Evolutionary conservation across 2,888 invertebrate species (phyloP).

Genomic region (Torymus aiolomorphi): DNA sequence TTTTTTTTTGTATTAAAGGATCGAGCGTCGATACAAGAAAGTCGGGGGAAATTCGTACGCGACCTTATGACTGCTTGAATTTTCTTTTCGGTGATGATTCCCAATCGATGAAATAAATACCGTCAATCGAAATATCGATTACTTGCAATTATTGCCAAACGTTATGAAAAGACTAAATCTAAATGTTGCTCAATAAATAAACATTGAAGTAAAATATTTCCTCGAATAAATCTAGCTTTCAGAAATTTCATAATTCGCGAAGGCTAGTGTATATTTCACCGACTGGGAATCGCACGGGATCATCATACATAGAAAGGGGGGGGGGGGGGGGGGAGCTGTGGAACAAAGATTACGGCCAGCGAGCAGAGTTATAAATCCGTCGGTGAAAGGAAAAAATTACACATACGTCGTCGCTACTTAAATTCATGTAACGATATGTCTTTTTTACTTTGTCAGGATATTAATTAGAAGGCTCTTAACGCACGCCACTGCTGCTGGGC

Average conservation of each 20-base stretch:
- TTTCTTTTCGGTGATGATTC: not conserved
- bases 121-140: too few relatives aligned
- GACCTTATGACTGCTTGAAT: conserved; percentile 51
- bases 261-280: conserved; percentile 3
- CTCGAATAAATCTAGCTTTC: too few relatives aligned
- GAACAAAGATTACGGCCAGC: conserved; percentile 24
- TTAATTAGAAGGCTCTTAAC: conserved; percentile 57
- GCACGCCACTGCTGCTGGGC: conserved; percentile 37
- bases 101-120: too few relatives aligned
- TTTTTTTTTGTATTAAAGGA: conserved; percentile 33
- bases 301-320: too few relatives aligned
- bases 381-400: conserved; percentile 34
- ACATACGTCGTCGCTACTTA: conserved; percentile 51
- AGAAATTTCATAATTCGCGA: too few relatives aligned
- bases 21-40: conserved; percentile 52
- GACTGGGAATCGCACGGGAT: conserved; percentile 1
- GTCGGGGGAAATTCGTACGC: conserved; percentile 53
- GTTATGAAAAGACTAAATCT: too few relatives aligned
- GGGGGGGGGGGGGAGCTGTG: not conserved
- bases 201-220: too few relatives aligned
- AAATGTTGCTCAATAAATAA: too few relatives aligned
- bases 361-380: conserved; percentile 14
- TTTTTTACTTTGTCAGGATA: conserved; percentile 60
- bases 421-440: conserved; percentile 64
- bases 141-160: too few relatives aligned